Evolutionary conservation across 2,113 vertebrate genomes (phyloP).

Genomic region (Nycticorax nycticorax): DNA sequence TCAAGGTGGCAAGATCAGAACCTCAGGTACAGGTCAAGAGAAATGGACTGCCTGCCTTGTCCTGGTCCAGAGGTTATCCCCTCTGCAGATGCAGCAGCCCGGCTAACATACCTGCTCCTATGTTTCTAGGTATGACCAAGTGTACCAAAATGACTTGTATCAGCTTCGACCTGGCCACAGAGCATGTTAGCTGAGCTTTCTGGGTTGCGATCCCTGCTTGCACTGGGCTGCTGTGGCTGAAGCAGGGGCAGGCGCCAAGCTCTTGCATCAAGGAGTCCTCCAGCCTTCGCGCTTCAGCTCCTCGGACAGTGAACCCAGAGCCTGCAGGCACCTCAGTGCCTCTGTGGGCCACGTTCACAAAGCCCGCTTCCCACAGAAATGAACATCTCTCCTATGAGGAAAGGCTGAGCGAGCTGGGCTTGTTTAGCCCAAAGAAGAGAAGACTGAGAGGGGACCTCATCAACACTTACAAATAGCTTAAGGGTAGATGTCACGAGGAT

Average conservation of each 20-base stretch:
- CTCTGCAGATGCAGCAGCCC: neutral
- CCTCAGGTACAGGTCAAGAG: neutral
- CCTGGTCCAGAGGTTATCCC: neutral
- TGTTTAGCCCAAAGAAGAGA: no score
- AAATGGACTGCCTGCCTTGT: neutral
- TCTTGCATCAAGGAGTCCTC: neutral
- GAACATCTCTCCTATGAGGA: no score
- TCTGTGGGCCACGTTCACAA: neutral
- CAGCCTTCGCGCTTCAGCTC: neutral
- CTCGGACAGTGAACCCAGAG: neutral
- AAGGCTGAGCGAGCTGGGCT: no score
- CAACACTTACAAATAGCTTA: no score
- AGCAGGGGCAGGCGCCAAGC: neutral
- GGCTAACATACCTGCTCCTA: neutral
- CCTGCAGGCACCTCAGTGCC: neutral
- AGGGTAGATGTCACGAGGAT: no score
- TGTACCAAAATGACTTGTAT: neutral
- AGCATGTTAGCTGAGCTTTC: neutral
- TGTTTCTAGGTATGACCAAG: accelerated
- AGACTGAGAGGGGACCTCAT: no score
- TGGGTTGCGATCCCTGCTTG: neutral
- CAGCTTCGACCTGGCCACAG: neutral
- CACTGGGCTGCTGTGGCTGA: neutral
- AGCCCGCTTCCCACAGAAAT: neutral
- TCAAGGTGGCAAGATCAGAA: neutral